phyloP scores from a whole-genome alignment of 2,797 vertebrate genomes.

The Leptodactylus fallax region DNA sequence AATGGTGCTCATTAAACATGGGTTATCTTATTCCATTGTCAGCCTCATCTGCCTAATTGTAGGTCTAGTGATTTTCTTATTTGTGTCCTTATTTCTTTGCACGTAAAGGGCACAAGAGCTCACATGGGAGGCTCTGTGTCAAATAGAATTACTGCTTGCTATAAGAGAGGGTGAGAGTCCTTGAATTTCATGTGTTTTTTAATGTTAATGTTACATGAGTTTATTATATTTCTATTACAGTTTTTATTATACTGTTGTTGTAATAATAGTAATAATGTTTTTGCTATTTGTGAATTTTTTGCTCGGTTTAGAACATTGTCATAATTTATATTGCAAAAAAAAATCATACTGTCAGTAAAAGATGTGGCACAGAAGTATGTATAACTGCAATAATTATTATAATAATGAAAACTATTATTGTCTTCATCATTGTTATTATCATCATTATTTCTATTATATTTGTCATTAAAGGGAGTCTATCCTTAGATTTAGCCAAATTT shows the following conservation, averaged over 20 bases:
- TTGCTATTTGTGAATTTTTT: not conserved
- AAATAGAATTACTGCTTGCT: slow-evolving; percentile 4
- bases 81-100: slow-evolving; percentile 27
- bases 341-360: not conserved
- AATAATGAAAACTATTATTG: not conserved
- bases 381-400: not conserved
- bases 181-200: not conserved
- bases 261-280: not conserved
- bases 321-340: not conserved
- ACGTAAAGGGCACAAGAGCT: slow-evolving; percentile 20
- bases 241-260: not conserved
- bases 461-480: too few species aligned
- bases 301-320: not conserved
- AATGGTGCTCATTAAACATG: slow-evolving; percentile 49
- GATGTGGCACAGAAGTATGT: not conserved
- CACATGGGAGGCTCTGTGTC: slow-evolving; percentile 1
- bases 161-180: not conserved
- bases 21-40: slow-evolving; percentile 41
- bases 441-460: not conserved
- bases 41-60: slow-evolving; percentile 51
- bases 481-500: too few species aligned
- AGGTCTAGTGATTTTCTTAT: slow-evolving; percentile 55
- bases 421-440: not conserved
- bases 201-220: not conserved
- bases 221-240: not conserved